These are phyloP conservation scores for Meriones unguiculatus DNA, from an alignment of 2,113 vertebrate species.

Conservation along the genomic window DNA sequence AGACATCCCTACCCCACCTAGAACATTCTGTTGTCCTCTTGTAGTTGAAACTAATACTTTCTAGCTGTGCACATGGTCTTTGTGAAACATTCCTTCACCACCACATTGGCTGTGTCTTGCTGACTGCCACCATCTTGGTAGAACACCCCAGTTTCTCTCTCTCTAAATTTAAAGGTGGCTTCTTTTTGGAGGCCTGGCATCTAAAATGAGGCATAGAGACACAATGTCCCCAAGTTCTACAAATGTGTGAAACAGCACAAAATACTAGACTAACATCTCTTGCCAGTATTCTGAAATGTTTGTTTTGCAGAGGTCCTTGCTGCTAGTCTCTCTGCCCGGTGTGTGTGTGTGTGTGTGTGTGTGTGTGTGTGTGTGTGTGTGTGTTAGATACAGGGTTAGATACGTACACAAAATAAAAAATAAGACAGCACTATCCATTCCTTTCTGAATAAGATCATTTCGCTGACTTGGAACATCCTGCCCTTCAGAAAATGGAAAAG, in stretches of 20 bases:
- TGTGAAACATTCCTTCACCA: neutral
- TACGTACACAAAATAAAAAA: no score
- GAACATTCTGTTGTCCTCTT: neutral
- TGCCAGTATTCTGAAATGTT: neutral
- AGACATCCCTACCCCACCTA: neutral
- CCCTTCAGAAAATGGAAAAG: conserved; percentile 81
- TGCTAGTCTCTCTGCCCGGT: neutral
- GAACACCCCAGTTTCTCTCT: neutral
- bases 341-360: no score
- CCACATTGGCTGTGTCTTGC: neutral
- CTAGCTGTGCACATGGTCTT: neutral
- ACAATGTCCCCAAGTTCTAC: neutral
- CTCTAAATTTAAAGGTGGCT: neutral
- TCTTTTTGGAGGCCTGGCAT: neutral
- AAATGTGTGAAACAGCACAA: neutral
- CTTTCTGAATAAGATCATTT: conserved; percentile 82
- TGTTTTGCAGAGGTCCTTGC: conserved; percentile 1
- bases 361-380: no score
- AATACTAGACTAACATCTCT: neutral
- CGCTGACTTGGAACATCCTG: conserved; percentile 81
- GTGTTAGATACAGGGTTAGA: no score
- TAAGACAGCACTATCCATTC: conserved; percentile 39
- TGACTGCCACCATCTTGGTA: neutral
- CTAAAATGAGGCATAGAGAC: neutral
- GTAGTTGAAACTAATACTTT: neutral